Percentiles rank a stretch among this genome's conserved stretches.
Evolutionary conservation across 2,113 vertebrate genomes (phyloP).

Genomic region (Vombatus ursinus): DNA sequence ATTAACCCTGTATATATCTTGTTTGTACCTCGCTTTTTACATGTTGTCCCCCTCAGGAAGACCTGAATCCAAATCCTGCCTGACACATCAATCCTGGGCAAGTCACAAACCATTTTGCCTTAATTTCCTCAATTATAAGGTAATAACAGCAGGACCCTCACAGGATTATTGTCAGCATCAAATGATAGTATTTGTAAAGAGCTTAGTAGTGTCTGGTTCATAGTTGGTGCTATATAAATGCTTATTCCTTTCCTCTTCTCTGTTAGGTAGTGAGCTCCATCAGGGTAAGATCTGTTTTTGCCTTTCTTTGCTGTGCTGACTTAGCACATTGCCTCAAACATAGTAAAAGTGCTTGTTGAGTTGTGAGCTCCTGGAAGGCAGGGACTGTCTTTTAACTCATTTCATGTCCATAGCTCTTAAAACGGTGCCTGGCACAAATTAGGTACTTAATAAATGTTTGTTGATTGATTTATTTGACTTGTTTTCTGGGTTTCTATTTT

Average conservation of each 20-base stretch:
- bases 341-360: background rate
- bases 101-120: background rate
- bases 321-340: background rate
- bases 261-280: background rate
- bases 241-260: background rate
- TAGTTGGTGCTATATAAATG: background rate
- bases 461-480: background rate
- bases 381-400: background rate
- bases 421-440: background rate
- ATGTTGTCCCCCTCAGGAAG: background rate
- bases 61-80: background rate
- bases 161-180: background rate
- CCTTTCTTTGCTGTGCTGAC: background rate
- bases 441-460: background rate
- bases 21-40: background rate
- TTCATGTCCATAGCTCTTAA: background rate
- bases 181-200: background rate
- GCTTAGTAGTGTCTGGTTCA: background rate
- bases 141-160: background rate
- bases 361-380: background rate
- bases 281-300: background rate
- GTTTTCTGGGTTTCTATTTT: conserved; percentile 36
- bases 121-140: background rate
- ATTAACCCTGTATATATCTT: background rate
- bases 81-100: background rate